A percentile compares a stretch with the other conserved stretches of the same genome.
Evolutionary conservation across 37 sponge, comb jelly and placozoan species (phyloP).

Genomic region (Mnemiopsis leidyi): DNA sequence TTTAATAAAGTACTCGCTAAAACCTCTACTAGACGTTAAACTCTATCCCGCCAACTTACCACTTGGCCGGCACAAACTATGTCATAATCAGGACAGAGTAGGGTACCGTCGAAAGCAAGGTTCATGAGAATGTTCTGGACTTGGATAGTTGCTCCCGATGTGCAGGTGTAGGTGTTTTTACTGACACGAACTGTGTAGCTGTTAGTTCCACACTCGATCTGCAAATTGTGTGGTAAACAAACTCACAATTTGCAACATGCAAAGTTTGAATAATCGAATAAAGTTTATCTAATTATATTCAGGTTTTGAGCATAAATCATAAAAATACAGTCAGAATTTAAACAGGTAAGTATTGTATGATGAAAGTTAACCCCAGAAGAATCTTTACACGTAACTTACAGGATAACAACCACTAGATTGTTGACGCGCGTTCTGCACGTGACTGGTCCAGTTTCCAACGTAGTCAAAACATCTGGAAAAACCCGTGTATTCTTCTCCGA

Average conservation of each 20-base stretch:
- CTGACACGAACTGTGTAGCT: conserved; percentile 23
- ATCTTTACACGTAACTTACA: too few relatives aligned
- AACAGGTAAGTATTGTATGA: too few relatives aligned
- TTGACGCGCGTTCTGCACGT: background rate
- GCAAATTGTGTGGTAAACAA: too few relatives aligned
- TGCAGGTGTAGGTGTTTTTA: background rate
- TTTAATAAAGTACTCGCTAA: too few relatives aligned
- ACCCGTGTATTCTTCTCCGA: background rate
- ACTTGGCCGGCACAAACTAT: background rate
- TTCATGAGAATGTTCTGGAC: background rate
- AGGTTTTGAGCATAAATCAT: too few relatives aligned
- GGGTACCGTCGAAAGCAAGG: background rate
- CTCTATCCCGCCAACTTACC: background rate
- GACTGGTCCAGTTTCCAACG: background rate
- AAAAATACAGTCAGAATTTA: too few relatives aligned
- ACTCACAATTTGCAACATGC: too few relatives aligned
- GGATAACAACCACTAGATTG: conserved; percentile 31
- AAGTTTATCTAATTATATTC: too few relatives aligned
- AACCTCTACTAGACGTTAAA: background rate
- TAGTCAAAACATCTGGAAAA: conserved; percentile 14
- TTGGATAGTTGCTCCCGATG: background rate
- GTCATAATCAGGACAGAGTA: background rate
- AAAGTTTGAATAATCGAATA: too few relatives aligned
- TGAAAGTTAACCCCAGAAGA: too few relatives aligned
- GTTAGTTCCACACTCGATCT: background rate